Percentiles rank a stretch among this genome's conserved stretches.
Conservation (phyloP, 2,113 vertebrate species). For the Burhinus oedicnemus region DNA sequence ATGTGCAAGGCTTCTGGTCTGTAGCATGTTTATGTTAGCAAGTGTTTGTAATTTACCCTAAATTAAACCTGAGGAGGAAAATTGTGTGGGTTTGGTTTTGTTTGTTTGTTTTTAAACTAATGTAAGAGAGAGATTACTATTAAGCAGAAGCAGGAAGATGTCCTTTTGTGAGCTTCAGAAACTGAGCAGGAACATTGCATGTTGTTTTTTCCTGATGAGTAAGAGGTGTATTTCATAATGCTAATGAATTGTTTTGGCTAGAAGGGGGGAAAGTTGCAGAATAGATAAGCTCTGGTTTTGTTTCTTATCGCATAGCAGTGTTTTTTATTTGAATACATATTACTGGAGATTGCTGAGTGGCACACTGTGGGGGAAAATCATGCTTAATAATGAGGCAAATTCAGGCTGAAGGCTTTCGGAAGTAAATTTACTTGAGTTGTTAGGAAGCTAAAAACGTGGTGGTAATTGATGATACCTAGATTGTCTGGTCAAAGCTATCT, state of each 20-base stretch:
- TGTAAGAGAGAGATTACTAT: background rate
- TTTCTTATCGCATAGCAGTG: background rate
- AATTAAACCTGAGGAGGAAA: conserved; percentile 11
- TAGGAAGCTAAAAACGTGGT: background rate
- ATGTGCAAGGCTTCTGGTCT: background rate
- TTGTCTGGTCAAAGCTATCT: background rate
- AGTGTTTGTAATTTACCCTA: background rate
- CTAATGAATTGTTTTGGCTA: conserved; percentile 19
- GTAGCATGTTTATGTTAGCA: background rate
- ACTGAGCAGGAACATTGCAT: background rate
- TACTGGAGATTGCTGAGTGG: background rate
- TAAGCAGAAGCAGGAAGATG: background rate
- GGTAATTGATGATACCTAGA: background rate
- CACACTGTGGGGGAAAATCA: accelerated
- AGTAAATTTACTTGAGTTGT: background rate
- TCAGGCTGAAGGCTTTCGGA: background rate
- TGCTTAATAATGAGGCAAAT: background rate
- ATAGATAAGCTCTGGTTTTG: background rate
- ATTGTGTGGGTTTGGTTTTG: background rate
- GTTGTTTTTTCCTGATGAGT: background rate
- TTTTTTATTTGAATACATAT: background rate
- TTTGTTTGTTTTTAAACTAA: background rate
- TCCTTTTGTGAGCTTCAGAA: background rate
- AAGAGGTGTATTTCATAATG: background rate
- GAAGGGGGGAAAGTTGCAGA: background rate